Percentiles rank a stretch among this genome's conserved stretches.
These are phyloP conservation scores for Suricata suricatta DNA, from an alignment of 2,113 vertebrate genomes.

Conservation along the genomic window DNA sequence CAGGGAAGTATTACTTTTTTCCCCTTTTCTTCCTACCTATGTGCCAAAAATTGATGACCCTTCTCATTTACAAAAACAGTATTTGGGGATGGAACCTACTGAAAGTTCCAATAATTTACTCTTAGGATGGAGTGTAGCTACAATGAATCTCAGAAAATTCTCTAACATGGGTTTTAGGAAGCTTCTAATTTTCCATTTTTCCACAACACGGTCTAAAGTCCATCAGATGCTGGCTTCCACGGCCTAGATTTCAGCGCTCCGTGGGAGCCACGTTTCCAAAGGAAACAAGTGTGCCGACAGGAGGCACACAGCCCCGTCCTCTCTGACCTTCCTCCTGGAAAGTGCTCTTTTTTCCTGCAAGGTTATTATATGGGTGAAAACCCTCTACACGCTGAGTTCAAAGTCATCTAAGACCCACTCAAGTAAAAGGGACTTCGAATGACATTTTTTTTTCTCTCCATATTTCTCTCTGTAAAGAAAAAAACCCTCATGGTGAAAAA, in stretches of 20 bases:
- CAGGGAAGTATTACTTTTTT: neutral
- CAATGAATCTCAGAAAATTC: constrained; percentile 4
- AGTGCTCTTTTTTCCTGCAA: neutral
- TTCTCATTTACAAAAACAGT: neutral
- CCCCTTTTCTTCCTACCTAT: neutral
- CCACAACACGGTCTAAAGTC: neutral
- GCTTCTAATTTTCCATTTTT: neutral
- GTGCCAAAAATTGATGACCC: neutral
- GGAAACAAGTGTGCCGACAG: neutral
- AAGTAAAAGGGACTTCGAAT: constrained; percentile 32
- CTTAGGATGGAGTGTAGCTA: neutral
- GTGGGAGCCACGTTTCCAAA: neutral
- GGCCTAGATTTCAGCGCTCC: neutral
- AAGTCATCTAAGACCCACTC: neutral
- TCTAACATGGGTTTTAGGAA: neutral
- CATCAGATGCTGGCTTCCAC: neutral
- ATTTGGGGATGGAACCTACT: neutral
- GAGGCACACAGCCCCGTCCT: neutral
- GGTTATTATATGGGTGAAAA: constrained; percentile 64
- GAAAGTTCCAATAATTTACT: neutral
- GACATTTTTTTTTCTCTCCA: neutral
- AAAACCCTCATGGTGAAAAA: neutral
- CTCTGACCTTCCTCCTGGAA: neutral
- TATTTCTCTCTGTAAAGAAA: neutral
- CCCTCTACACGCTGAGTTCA: constrained; percentile 50